Conservation (phyloP, 2,113 vertebrate species). For the Gorsachius goisagi region DNA sequence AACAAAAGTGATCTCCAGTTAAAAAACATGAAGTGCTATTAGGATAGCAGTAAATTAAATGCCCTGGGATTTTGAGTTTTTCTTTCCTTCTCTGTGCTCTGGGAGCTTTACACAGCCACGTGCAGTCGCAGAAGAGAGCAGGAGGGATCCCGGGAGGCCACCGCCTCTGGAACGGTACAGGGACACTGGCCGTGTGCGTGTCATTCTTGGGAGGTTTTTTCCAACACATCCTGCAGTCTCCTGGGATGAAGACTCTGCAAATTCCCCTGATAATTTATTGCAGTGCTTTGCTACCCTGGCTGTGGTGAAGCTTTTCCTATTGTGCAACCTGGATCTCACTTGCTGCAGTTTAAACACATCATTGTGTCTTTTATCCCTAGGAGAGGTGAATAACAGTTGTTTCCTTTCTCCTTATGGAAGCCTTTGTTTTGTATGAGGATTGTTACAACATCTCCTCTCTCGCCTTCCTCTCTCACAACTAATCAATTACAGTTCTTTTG, state of each 20-base stretch:
- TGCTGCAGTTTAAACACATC: background rate
- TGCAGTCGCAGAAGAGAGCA: background rate
- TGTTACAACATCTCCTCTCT: background rate
- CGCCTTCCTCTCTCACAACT: background rate
- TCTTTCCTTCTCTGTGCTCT: background rate
- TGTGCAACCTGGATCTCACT: background rate
- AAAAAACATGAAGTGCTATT: background rate
- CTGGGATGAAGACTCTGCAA: background rate
- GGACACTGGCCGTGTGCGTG: accelerated
- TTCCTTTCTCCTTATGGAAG: background rate
- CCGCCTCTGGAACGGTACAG: background rate
- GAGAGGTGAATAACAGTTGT: background rate
- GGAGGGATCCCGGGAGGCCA: background rate
- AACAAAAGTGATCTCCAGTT: background rate
- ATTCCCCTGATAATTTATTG: background rate
- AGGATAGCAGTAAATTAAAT: background rate
- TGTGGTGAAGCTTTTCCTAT: background rate
- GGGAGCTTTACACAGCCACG: background rate
- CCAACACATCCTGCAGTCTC: background rate
- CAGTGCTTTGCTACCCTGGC: background rate
- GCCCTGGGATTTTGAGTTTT: background rate
- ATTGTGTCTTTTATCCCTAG: background rate
- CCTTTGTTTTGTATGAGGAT: background rate
- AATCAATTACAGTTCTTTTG: background rate
- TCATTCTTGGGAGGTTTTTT: background rate